phyloP scores from a whole-genome alignment of 30 jellyfish, hydroid and myxozoan species.

The Hydractinia echinata region DNA sequence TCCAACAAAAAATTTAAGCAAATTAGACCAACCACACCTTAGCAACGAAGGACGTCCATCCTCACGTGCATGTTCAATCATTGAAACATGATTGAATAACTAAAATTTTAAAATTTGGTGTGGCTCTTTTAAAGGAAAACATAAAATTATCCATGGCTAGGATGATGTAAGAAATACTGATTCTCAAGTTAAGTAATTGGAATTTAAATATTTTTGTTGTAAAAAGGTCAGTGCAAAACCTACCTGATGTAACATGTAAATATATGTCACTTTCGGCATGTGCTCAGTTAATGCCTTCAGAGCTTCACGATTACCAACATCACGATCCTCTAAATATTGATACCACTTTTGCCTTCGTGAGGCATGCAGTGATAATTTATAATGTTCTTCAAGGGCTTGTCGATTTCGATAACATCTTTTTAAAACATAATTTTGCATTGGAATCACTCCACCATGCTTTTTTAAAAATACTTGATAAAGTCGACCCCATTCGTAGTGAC shows the following conservation, averaged over 20 bases:
- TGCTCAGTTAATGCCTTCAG: conserved; percentile 79
- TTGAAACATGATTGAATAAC: no score
- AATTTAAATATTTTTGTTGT: no score
- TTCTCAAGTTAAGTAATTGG: no score
- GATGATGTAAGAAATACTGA: no score
- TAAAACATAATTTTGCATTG: conserved; percentile 81
- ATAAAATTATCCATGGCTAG: no score
- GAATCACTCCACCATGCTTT: conserved; percentile 76
- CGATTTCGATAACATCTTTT: conserved; percentile 83
- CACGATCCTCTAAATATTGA: conserved; percentile 83
- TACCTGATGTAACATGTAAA: conserved; percentile 85
- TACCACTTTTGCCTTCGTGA: conserved; percentile 94
- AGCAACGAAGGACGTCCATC: no score
- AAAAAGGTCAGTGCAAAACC: no score
- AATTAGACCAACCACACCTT: no score
- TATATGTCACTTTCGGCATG: conserved; percentile 93
- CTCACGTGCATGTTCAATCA: no score
- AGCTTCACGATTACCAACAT: conserved; percentile 89
- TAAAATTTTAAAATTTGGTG: no score
- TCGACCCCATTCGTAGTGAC: conserved; percentile 95
- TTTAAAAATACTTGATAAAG: conserved; percentile 64
- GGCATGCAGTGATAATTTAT: conserved; percentile 78
- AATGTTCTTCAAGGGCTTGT: conserved; percentile 95
- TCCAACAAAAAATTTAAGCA: no score
- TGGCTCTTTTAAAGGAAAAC: no score